Percentiles rank a stretch among this genome's conserved stretches.
Evolutionary conservation across 2,113 vertebrate genomes (phyloP).

Genomic region (Mugil cephalus): DNA sequence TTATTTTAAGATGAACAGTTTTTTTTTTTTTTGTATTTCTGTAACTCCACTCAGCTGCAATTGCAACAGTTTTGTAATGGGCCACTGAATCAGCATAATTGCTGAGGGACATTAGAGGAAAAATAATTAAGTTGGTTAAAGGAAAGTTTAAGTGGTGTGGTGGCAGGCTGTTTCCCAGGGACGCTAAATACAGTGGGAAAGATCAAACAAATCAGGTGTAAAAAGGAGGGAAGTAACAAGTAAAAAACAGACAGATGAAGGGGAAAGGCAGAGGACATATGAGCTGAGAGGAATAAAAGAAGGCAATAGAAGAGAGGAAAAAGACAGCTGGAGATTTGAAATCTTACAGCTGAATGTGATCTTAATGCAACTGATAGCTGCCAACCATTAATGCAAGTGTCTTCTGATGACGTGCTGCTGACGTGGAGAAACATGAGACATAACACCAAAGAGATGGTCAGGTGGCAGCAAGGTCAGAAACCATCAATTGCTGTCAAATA

Average conservation of each 20-base stretch:
- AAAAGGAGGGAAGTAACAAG: not conserved
- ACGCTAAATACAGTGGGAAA: not conserved
- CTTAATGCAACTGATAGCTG: not conserved
- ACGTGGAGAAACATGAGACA: not conserved
- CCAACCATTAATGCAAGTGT: not conserved
- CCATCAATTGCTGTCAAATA: conserved; percentile 5
- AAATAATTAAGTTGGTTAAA: no score
- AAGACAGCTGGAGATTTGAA: not conserved
- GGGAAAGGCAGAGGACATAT: not conserved
- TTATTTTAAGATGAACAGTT: no score
- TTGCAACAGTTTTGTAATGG: no score
- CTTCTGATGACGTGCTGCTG: not conserved
- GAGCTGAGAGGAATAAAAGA: not conserved
- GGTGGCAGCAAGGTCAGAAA: conserved; percentile 8
- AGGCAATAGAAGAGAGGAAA: no score
- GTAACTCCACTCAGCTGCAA: no score
- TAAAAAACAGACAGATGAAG: not conserved
- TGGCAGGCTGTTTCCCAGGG: conserved; percentile 9
- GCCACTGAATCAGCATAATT: no score
- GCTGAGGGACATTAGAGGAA: no score
- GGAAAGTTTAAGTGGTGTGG: not conserved
- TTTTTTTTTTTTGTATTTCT: no score
- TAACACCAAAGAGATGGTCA: not conserved
- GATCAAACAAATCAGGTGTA: not conserved
- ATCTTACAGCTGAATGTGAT: not conserved